Base-by-base conservation (phyloP, 1,140 invertebrate genomes). In the Whitmania pigra region DNA sequence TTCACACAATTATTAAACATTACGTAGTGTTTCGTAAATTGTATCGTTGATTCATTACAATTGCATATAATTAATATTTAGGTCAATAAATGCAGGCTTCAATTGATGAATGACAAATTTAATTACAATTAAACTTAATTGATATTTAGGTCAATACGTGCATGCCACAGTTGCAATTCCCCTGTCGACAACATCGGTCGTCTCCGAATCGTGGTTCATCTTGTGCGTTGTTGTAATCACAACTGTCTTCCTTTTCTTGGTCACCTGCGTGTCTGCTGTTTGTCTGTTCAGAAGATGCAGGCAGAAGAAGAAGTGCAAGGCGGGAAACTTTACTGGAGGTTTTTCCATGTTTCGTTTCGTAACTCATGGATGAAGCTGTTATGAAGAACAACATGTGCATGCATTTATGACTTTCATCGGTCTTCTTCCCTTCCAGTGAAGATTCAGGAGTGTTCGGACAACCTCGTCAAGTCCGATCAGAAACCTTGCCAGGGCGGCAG, bases 191-290 rank as follows among this genome's bases (percentile, higher is more conserved):
- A 43, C 43, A 13, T 49, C 43, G 11, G 20, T 63, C 11, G 15
- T 63, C 11, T 15, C 7, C 57, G 57, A 63, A n/a, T 63, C 57
- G 22, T 63, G 57, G 57, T 63, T 63, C 29, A 31, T 63, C 29
- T 13, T 63, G 22, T 22, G 22, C 57, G 15, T 63, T 2, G 29
- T 63, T 31, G 57, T 63, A 22, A 31, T 63, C 57, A 17, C 11
- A 18, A 31, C 11, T 25, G 11, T 31, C 22, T 31, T 63, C 22
- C 57, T 63, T 4, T 63, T 22, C 22, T 22, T 22, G 22, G 57
- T 63, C 22, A 25, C 29, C 22, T 63, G 57, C 18, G 22, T 63
- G 11, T 31, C 29, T 4, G 29, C 11, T 17, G 13, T 63, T 31
- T 63, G 57, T 20, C 7, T 63, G 57, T 63, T 63, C 57, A 63